Evolutionary conservation across 2,888 invertebrate species (phyloP).

Genomic region (Cecidostiba fungosa): DNA sequence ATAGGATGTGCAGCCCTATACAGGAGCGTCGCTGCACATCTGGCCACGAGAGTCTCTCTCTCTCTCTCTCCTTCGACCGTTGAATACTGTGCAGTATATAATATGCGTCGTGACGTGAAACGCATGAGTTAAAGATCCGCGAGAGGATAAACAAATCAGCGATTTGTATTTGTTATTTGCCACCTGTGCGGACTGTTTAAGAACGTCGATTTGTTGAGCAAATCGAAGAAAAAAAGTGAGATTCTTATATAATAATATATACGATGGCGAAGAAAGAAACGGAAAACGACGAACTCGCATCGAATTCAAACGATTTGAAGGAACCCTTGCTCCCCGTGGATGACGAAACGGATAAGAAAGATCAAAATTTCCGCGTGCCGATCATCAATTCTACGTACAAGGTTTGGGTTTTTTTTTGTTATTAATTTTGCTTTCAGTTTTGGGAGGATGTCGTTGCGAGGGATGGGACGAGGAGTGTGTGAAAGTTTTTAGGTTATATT

Average conservation of each 20-base stretch:
- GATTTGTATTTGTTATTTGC: background rate
- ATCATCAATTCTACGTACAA: slow-evolving; percentile 30
- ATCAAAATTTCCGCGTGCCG: slow-evolving; percentile 50
- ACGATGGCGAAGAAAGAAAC: slow-evolving; percentile 50
- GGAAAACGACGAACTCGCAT: slow-evolving; percentile 27
- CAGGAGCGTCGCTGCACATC: background rate
- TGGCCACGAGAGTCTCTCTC: background rate
- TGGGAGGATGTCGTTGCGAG: background rate
- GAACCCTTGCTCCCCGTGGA: slow-evolving; percentile 9
- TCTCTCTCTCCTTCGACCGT: background rate
- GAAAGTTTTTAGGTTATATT: slow-evolving; percentile 39
- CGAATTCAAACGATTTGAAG: slow-evolving; percentile 31
- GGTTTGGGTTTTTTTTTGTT: too few species aligned
- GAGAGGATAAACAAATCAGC: slow-evolving; percentile 21
- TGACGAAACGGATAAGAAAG: slow-evolving; percentile 35
- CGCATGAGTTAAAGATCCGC: slow-evolving; percentile 22
- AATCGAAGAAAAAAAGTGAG: background rate
- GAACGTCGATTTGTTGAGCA: background rate
- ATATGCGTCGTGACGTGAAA: slow-evolving; percentile 5
- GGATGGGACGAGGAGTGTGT: background rate
- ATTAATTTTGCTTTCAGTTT: background rate
- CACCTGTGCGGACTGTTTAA: background rate
- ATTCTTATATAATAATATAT: background rate
- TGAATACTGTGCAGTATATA: background rate
- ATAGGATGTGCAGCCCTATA: background rate